A percentile compares a stretch with the other conserved stretches of the same genome.
These are phyloP conservation scores for Bettongia penicillata DNA, from an alignment of 2,113 vertebrate genomes.

Conservation along the genomic window DNA sequence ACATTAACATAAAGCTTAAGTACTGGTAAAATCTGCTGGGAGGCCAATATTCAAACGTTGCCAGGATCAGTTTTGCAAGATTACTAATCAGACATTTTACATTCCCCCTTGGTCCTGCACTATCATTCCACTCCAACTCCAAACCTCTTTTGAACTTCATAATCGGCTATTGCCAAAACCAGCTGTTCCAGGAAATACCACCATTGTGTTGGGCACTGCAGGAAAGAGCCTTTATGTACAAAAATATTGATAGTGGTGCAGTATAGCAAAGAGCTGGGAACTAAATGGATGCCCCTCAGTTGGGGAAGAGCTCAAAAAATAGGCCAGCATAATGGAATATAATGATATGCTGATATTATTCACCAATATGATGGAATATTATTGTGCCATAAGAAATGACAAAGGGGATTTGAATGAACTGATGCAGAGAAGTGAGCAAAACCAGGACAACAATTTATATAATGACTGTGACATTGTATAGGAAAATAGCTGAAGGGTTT, in stretches of 20 bases:
- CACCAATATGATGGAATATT: background rate
- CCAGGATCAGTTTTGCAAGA: background rate
- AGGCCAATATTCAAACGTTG: background rate
- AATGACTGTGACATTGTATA: background rate
- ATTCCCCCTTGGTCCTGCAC: background rate
- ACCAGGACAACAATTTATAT: background rate
- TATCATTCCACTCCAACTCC: background rate
- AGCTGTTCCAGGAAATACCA: too few relatives aligned
- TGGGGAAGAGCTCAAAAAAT: too few relatives aligned
- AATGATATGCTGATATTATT: background rate
- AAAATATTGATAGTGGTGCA: too few relatives aligned
- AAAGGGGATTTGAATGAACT: background rate
- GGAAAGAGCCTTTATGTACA: too few relatives aligned
- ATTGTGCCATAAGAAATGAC: background rate
- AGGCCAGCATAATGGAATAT: background rate
- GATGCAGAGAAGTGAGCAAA: background rate
- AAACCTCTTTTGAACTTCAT: background rate
- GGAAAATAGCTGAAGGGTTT: background rate
- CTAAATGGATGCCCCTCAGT: too few relatives aligned
- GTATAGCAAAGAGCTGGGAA: too few relatives aligned
- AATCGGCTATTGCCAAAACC: too few relatives aligned
- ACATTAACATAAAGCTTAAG: background rate
- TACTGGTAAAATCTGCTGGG: background rate
- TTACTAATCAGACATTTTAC: background rate
- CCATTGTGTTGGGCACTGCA: too few relatives aligned